Base-by-base conservation (phyloP, 1,140 invertebrate species). In the Eueides isabella region DNA sequence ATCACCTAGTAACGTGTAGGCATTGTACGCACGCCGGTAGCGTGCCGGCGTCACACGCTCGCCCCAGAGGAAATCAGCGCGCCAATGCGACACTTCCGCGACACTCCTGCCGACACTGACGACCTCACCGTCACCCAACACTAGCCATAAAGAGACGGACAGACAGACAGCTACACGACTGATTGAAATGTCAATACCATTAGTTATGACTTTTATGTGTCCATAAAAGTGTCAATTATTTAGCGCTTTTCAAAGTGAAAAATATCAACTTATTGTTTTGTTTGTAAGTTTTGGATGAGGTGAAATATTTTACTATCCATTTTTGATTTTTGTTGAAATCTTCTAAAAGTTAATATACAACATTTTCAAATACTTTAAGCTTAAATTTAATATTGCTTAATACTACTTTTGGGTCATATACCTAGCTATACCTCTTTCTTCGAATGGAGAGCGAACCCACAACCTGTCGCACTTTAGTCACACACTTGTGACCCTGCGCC, bases 1-100 rank as follows among this genome's bases (percentile, higher is more conserved):
- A 38, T 38, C 48, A 55, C 48, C 48, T 55, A 55, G 48, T 55
- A 55, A 12, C 9, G 9, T 0, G 6, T 61, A 55, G 48, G 11
- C 11, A 26, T 9, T 19, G 29, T 38, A 72, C 63, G 23, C 28
- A 55, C 62, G 38, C 28, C 23, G 31, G 71, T 31, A 55, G n/a
- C 30, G 44, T 7, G 48, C 48, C 41, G 6, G 41, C 29, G 63
- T 55, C 41, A 38, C 71, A 66, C 63, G 48, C 71, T 64, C 70
- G 71, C 71, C 71, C 71, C 71, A 73, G 64, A 73, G 71, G 71
- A 73, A 73, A 67, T 73, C 71, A 67, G 44, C 71, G 71, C 71
- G 64, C 64, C 71, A 62, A 73, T 73, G 48, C 66, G 55, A 48
- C 71, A 64, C 71, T 67, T 67, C 71, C 71, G 71, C 63, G 48